Evolutionary conservation across 35 echinoderm and acorn worm genomes (phyloP).

Genomic region (Diadema setosum): DNA sequence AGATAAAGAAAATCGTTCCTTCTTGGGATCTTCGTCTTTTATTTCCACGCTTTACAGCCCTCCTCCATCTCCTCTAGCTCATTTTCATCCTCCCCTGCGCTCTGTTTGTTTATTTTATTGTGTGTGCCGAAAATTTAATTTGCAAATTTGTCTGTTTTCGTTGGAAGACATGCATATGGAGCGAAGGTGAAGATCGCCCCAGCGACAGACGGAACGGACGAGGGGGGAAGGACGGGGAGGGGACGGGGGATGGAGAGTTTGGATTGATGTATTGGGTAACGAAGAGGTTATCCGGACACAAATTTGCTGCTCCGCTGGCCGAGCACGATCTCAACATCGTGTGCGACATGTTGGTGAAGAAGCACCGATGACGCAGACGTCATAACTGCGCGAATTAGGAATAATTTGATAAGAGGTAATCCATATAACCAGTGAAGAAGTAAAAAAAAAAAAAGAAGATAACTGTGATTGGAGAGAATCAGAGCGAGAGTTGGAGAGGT

Average conservation of each 20-base stretch:
- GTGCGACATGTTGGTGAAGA: neutral
- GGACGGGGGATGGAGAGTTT: neutral
- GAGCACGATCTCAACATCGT: neutral
- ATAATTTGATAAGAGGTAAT: constrained; percentile 16
- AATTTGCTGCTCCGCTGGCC: neutral
- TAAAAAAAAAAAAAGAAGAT: no score
- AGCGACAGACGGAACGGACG: neutral
- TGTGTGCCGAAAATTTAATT: constrained; percentile 19
- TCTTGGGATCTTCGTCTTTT: no score
- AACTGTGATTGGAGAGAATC: no score
- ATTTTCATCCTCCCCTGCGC: neutral
- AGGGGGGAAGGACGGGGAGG: neutral
- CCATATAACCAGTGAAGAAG: no score
- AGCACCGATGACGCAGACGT: neutral
- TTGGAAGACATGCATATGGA: neutral
- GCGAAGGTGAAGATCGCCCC: neutral
- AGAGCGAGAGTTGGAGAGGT: no score
- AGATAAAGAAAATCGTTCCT: no score
- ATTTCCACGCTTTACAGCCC: no score
- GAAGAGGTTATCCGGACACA: neutral
- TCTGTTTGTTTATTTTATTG: constrained; percentile 15
- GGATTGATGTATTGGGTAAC: neutral
- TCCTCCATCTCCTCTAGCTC: neutral
- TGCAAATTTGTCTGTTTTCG: constrained; percentile 32
- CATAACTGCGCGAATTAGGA: neutral